Percentiles rank a stretch among this genome's conserved stretches.
Conservation (phyloP, 2,888 invertebrate species). For the Seira sanloemensis region DNA sequence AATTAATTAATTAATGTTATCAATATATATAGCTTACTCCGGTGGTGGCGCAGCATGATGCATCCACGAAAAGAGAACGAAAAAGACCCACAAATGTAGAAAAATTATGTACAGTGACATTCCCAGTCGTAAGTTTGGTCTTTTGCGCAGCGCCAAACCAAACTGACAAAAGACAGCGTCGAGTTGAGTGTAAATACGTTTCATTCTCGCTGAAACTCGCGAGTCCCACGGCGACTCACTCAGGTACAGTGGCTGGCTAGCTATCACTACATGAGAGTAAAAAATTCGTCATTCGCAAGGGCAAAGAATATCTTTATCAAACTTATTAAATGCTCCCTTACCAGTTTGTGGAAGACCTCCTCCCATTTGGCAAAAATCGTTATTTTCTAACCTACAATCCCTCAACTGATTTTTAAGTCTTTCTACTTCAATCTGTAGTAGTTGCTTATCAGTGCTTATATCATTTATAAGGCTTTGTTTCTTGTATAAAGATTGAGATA, state of each 20-base stretch:
- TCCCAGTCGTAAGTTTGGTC: conserved; percentile 72
- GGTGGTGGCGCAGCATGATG: conserved; percentile 43
- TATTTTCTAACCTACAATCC: conserved; percentile 41
- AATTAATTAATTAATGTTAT: too few species aligned
- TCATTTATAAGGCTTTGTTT: conserved; percentile 73
- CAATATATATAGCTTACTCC: too few species aligned
- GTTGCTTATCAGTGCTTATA: conserved; percentile 72
- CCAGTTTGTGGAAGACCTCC: conserved; percentile 67
- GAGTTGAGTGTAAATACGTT: conserved; percentile 85
- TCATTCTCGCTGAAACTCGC: conserved; percentile 84
- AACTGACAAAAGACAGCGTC: conserved; percentile 82
- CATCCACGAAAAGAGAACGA: conserved; percentile 69
- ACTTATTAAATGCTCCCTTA: conserved; percentile 22
- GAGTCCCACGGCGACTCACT: conserved; percentile 86
- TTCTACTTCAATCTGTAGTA: conserved; percentile 71
- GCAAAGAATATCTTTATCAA: not conserved
- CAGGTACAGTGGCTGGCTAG: conserved; percentile 83
- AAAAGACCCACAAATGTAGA: conserved; percentile 73
- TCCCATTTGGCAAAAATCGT: conserved; percentile 45
- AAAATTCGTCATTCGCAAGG: not conserved
- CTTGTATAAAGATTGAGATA: conserved; percentile 72
- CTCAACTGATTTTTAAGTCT: conserved; percentile 67
- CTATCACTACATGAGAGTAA: conserved; percentile 78
- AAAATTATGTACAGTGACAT: conserved; percentile 69
- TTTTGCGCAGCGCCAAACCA: conserved; percentile 69